phyloP scores from a whole-genome alignment of 2,797 vertebrate species.

The Gadopsis marmoratus region DNA sequence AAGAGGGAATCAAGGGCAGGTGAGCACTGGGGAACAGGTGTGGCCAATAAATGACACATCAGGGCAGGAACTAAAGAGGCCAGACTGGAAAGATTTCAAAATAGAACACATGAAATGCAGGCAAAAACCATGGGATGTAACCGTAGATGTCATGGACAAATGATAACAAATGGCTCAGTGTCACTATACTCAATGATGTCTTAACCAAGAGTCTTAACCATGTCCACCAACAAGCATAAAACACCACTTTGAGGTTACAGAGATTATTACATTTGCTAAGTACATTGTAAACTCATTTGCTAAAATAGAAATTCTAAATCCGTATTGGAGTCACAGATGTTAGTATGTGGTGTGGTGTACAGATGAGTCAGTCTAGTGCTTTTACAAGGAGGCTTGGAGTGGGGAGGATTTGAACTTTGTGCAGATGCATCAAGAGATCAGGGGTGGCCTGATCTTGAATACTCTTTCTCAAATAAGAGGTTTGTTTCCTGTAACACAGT shows the following conservation, averaged over 20 bases:
- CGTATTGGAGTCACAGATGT: conserved; percentile 3
- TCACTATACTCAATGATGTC: conserved; percentile 13
- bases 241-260: not conserved
- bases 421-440: too few relatives aligned
- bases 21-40: too few relatives aligned
- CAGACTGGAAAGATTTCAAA: too few relatives aligned
- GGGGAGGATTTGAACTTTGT: not conserved
- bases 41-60: too few relatives aligned
- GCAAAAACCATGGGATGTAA: too few relatives aligned
- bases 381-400: not conserved
- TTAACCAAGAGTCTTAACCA: too few relatives aligned
- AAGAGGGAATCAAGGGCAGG: too few relatives aligned
- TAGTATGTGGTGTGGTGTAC: conserved; percentile 3
- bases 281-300: not conserved
- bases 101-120: too few relatives aligned
- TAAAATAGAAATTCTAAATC: not conserved
- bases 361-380: conserved; percentile 30
- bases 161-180: conserved; percentile 15
- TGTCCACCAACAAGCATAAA: not conserved
- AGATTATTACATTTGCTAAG: not conserved
- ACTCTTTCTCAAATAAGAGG: not conserved
- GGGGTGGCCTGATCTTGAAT: too few relatives aligned
- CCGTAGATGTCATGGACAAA: not conserved
- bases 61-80: too few relatives aligned
- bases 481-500: not conserved